Evolutionary conservation across 2,113 vertebrate species (phyloP).

Genomic region (Paradoxurus hermaphroditus): DNA sequence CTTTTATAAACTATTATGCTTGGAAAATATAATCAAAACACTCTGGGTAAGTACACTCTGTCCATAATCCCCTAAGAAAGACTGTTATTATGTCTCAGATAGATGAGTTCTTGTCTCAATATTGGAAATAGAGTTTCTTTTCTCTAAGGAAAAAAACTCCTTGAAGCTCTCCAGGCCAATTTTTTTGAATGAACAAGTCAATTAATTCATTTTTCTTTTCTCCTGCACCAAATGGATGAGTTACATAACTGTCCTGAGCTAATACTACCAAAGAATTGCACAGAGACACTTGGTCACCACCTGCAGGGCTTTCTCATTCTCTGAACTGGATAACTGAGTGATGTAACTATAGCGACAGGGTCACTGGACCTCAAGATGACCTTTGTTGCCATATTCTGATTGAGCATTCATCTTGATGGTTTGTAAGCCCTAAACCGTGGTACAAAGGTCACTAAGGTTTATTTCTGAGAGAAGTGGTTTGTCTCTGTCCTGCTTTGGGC

Average conservation of each 20-base stretch:
- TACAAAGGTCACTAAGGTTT: background rate
- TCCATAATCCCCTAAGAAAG: background rate
- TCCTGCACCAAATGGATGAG: background rate
- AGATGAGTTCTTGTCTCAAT: background rate
- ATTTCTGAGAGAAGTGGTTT: conserved; percentile 1
- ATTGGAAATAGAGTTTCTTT: background rate
- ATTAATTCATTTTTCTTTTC: background rate
- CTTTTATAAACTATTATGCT: background rate
- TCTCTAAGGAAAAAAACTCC: background rate
- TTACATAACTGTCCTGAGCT: background rate
- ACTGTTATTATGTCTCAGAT: background rate
- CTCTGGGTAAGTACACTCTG: background rate
- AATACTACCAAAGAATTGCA: background rate
- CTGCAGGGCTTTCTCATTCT: background rate
- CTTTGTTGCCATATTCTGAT: conserved; percentile 3
- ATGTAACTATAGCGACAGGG: background rate
- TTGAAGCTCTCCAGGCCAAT: background rate
- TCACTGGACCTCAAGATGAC: background rate
- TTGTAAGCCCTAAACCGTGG: background rate
- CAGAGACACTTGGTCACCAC: background rate
- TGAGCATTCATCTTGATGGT: conserved; percentile 4
- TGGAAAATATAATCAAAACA: background rate
- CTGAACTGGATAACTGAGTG: background rate
- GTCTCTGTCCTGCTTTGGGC: conserved; percentile 6
- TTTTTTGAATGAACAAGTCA: background rate